These are phyloP conservation scores for Halotydeus destructor DNA, from an alignment of 1,140 invertebrate species.

Conservation along the genomic window DNA sequence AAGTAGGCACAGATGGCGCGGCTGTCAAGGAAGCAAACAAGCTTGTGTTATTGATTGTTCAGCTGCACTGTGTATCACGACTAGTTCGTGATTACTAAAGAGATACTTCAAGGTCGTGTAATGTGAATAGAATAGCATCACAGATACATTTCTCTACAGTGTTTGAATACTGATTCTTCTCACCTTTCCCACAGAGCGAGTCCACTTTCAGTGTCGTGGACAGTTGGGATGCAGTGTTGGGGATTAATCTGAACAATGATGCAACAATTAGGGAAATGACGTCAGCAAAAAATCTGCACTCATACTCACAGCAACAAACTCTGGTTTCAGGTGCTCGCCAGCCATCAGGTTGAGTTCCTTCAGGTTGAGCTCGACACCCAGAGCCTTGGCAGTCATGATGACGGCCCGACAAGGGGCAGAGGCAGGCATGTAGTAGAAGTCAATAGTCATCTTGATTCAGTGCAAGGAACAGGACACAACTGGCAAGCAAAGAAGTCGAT, in stretches of 20 bases:
- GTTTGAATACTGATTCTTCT: background rate
- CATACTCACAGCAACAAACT: background rate
- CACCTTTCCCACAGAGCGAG: constrained; percentile 16
- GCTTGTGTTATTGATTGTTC: background rate
- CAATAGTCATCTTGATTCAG: constrained; percentile 12
- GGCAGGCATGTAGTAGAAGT: constrained; percentile 15
- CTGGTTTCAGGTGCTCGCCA: constrained; percentile 20
- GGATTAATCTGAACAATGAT: constrained; percentile 14
- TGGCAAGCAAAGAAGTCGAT: no score
- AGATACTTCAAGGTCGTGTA: background rate
- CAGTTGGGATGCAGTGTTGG: constrained; percentile 15
- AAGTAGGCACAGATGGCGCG: constrained; percentile 23
- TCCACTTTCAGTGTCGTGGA: constrained; percentile 16
- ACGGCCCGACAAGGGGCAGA: constrained; percentile 16
- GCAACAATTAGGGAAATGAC: background rate
- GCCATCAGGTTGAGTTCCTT: constrained; percentile 39
- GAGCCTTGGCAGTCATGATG: constrained; percentile 26
- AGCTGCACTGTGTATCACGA: background rate
- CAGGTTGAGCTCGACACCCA: constrained; percentile 46
- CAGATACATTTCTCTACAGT: constrained; percentile 21
- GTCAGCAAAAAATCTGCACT: background rate
- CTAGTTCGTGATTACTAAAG: background rate
- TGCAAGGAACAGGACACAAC: no score
- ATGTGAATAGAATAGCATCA: background rate
- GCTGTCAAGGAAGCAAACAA: constrained; percentile 15